Evolutionary conservation across 2,888 invertebrate genomes (phyloP).

Genomic region (Cremastinae sp.): DNA sequence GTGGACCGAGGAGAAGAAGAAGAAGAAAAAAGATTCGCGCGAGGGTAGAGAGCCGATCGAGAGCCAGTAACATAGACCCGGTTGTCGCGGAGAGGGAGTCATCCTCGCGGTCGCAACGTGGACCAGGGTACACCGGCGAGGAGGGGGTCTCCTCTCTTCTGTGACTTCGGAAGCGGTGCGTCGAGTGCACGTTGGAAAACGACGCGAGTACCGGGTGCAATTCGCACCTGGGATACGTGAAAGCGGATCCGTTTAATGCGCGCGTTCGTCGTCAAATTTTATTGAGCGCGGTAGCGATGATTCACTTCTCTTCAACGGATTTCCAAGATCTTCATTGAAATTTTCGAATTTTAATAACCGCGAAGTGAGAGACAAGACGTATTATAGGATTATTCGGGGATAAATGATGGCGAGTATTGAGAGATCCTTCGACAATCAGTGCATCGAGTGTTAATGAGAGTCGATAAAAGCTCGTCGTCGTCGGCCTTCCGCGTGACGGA

Average conservation of each 20-base stretch:
- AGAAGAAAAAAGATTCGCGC: constrained; percentile 48
- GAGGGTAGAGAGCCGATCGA: constrained; percentile 64
- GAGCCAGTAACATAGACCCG: constrained; percentile 59
- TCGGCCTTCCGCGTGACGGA: neutral
- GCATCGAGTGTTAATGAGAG: constrained; percentile 53
- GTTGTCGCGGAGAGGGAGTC: constrained; percentile 60
- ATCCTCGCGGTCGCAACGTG: constrained; percentile 61
- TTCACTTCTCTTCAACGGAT: constrained; percentile 20
- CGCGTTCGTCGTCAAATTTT: no score
- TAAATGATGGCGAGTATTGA: constrained; percentile 51
- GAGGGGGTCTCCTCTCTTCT: constrained; percentile 80
- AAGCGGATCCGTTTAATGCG: constrained; percentile 52
- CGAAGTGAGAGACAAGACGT: neutral
- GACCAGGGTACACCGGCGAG: constrained; percentile 64
- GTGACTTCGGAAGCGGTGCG: constrained; percentile 61
- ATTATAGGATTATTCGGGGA: neutral
- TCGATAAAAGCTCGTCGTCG: neutral
- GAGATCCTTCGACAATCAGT: constrained; percentile 45
- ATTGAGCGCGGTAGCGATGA: no score
- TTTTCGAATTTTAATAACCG: no score
- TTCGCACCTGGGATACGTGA: constrained; percentile 61
- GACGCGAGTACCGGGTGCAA: constrained; percentile 62
- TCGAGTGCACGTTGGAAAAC: constrained; percentile 62
- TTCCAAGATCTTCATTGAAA: constrained; percentile 38
- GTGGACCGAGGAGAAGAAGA: constrained; percentile 27